phyloP scores from a whole-genome alignment of 2,113 vertebrate species.

The Pandion haliaetus region DNA sequence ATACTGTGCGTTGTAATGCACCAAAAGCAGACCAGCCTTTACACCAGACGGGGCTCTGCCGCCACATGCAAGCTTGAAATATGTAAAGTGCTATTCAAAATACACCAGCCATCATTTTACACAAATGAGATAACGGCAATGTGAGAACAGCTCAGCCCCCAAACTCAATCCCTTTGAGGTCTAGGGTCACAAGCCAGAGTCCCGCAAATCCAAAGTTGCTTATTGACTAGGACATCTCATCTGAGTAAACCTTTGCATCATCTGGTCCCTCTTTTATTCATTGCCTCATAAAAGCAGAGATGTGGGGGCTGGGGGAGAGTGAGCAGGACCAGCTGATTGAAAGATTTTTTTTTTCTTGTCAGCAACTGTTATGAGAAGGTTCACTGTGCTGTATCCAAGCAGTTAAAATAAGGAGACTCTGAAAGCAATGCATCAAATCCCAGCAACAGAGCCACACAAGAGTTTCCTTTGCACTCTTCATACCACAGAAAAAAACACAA shows the following conservation, averaged over 20 bases:
- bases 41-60: background rate
- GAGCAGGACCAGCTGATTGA: background rate
- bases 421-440: slow-evolving; percentile 41
- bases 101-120: background rate
- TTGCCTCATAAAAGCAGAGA: slow-evolving; percentile 25
- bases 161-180: background rate
- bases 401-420: slow-evolving; percentile 20
- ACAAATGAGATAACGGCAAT: background rate
- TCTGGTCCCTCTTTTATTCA: slow-evolving; percentile 2
- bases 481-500: background rate
- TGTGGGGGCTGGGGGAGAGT: background rate
- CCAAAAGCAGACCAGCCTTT: background rate
- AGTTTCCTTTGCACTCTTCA: background rate
- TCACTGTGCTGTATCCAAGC: background rate
- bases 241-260: background rate
- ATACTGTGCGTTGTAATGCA: rapidly evolving
- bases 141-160: background rate
- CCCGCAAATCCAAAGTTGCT: background rate
- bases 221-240: background rate
- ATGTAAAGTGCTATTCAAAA: background rate
- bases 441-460: background rate
- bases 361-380: slow-evolving; percentile 25
- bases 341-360: slow-evolving; percentile 9
- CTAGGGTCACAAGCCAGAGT: background rate
- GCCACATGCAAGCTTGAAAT: background rate